Conservation (phyloP, 2,113 vertebrate species). For the Ranitomeya imitator region DNA sequence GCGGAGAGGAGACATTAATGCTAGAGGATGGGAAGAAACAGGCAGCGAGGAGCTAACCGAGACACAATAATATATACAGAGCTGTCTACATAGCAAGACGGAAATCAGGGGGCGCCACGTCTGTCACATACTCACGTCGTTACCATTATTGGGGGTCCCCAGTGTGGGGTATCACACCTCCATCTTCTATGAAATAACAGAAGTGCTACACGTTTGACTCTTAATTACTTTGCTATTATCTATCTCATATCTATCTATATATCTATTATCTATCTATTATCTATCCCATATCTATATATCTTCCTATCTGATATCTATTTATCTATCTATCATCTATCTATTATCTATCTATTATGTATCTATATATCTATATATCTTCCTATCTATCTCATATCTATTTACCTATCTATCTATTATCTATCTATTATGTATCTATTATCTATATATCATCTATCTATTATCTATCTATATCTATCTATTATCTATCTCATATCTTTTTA, state of each 20-base stretch:
- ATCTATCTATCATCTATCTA: too few species aligned
- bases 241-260: too few species aligned
- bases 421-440: background rate
- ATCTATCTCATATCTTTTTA: too few species aligned
- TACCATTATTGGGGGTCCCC: background rate
- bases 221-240: too few species aligned
- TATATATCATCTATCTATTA: background rate
- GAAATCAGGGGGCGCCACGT: background rate
- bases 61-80: background rate
- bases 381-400: too few species aligned
- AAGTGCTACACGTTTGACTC: background rate
- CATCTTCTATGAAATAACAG: background rate
- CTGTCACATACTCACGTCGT: background rate
- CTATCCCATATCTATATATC: too few species aligned
- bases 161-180: background rate
- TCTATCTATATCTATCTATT: background rate
- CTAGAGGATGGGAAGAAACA: background rate
- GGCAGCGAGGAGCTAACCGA: background rate
- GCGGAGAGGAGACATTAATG: constrained; percentile 32
- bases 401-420: background rate
- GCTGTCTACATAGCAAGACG: background rate
- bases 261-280: too few species aligned
- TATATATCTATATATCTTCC: too few species aligned
- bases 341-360: too few species aligned
- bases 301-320: too few species aligned